Evolutionary conservation across 1,140 invertebrate genomes (phyloP), one percentile per base, ranked within the genome.

Genomic region (Mycetomoellerius zeteki): DNA sequence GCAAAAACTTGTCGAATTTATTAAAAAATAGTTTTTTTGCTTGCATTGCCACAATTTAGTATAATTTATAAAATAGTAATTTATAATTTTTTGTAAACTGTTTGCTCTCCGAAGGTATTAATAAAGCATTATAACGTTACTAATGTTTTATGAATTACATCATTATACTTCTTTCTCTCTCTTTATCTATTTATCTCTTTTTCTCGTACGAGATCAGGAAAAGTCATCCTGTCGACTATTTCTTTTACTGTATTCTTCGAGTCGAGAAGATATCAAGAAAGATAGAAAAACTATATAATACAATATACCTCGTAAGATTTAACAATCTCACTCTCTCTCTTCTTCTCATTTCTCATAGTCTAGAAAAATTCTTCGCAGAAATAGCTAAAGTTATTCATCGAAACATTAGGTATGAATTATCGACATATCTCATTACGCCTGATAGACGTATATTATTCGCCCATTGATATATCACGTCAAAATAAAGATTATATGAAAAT

Each of bases 211-310:
- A 10, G 43, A 19, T 33, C 27, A 37, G 75, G 88, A 86, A 64
- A 88, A 86, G 71, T 88, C 76, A 75, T 82, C 76, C 62, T 64
- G 86, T 88, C 82, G 85, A 21, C 47, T 30, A 73, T 58, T 78
- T 87, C 71, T 88, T 82, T 56, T 73, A 54, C 24, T 30, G 30
- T 69, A 33, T 58, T 56, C 56, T 47, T 85, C 77, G 50, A 85
- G 67, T 80, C 30, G 16, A 10, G 47, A 50, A 50, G 47, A 43
- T 43, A 43, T 43, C 14, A 50, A 14, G 14, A 50, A 50, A 3
- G 3, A 50, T 16, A 14, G 3, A 16, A 77, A 62, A 72, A 87
- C 37, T 30, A 62, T 62, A 21, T 6, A 21, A 72, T 54, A 54
- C 37, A 24, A 73, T 27, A 24, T 77, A 67, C 27, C 60, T 12